Evolutionary conservation across 1,140 invertebrate genomes (phyloP), one percentile per base, ranked within the genome.

Genomic region (Dufourea novaeangliae): DNA sequence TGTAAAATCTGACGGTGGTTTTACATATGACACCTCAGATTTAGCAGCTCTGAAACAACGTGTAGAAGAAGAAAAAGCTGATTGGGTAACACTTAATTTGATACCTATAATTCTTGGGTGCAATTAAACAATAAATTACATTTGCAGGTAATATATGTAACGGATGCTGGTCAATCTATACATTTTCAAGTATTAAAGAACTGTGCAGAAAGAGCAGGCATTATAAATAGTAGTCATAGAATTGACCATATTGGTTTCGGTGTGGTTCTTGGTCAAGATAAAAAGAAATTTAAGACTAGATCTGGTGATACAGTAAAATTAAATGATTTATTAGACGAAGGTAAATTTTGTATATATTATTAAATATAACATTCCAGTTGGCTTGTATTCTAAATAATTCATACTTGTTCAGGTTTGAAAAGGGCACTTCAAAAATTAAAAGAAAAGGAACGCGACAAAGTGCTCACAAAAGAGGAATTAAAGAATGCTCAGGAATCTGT

Each of bases 11-110:
- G 99, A 99, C 93, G 99, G 99, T 63, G 99, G 99, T 37, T 99
- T 96, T 89, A 99, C 99, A 0, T 99, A 99, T 92, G 99, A 99
- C 90, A 99, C 99, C 0, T 99, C 98, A 10, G 99, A 99, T 92
- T 94, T 99, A 94, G 98, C 99, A 5, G 95, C 97, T 11, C 94
- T 99, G 3, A 96, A 95, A 83, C 95, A 99, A 62, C 94, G 99
- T 59, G 91, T 99, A 8, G 91, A 97, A 70, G 97, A 98, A 88
- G 98, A 99, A 90, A 96, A 96, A 76, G 96, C 93, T 2, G 96
- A 98, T 82, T 97, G 98, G 95, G 87, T 87, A 87, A 69, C n/a
- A n/a, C n/a, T 54, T 79, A 8, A 50, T n/a, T 37, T 37, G 14
- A 46, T 46, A 46, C 17, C 22, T 17, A 17, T 27, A 14, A 2